Conservation (phyloP, 2,888 invertebrate species). For the Leucoptera coffeella region DNA sequence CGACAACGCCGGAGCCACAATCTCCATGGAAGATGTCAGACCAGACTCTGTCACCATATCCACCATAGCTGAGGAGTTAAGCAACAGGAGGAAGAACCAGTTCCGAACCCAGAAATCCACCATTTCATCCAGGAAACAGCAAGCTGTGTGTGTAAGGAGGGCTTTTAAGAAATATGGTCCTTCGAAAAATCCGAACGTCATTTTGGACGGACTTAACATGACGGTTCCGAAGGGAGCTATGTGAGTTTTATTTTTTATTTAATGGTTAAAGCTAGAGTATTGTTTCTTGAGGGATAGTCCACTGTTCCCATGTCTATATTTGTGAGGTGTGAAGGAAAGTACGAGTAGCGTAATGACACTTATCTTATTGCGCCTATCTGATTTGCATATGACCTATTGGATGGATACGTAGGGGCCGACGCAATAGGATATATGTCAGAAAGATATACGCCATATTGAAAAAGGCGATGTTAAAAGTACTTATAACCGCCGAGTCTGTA, state of each 20-base stretch:
- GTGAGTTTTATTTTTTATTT: slow-evolving; percentile 49
- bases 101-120: slow-evolving; percentile 62
- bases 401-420: too few relatives aligned
- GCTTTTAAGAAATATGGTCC: slow-evolving; percentile 82
- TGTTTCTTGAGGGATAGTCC: too few relatives aligned
- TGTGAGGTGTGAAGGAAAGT: too few relatives aligned
- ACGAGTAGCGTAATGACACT: too few relatives aligned
- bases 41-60: slow-evolving; percentile 19
- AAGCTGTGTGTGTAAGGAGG: slow-evolving; percentile 78
- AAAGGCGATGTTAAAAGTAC: too few relatives aligned
- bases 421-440: too few relatives aligned
- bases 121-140: slow-evolving; percentile 63
- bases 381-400: too few relatives aligned
- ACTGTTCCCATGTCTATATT: too few relatives aligned
- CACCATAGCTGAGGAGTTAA: slow-evolving; percentile 24
- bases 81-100: slow-evolving; percentile 19
- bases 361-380: too few relatives aligned
- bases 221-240: slow-evolving; percentile 86
- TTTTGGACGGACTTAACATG: slow-evolving; percentile 85
- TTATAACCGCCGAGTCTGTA: too few relatives aligned
- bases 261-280: too few relatives aligned
- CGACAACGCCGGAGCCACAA: slow-evolving; percentile 42
- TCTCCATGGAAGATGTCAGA: slow-evolving; percentile 40
- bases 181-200: slow-evolving; percentile 70
- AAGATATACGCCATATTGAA: too few relatives aligned